These are phyloP conservation scores for Otolemur garnettii DNA, from an alignment of 2,113 vertebrate genomes.

Conservation along the genomic window DNA sequence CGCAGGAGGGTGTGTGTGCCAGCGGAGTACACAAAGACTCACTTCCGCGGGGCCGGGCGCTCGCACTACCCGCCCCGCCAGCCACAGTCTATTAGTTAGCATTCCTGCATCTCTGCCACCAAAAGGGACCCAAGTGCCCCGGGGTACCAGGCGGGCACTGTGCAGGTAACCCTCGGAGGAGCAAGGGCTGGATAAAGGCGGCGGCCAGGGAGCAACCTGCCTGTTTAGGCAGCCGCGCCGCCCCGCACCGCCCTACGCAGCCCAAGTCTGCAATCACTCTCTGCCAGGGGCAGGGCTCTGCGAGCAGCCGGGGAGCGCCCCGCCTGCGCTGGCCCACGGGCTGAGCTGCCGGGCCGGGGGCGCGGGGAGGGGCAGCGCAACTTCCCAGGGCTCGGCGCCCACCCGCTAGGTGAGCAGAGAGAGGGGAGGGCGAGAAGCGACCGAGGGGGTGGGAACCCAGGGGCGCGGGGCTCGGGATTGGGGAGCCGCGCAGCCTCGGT, in stretches of 20 bases:
- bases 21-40: conserved; percentile 47
- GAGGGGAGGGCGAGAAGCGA: accelerated
- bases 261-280: conserved; percentile 48
- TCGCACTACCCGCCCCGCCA: neutral
- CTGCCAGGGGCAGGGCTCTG: neutral
- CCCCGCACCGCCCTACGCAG: conserved; percentile 40
- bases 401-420: neutral
- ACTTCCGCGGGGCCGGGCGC: neutral
- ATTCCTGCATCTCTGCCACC: neutral
- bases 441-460: neutral
- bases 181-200: neutral
- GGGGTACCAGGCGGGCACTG: neutral
- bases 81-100: neutral
- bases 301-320: neutral
- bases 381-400: neutral
- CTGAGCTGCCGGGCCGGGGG: neutral
- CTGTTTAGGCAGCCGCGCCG: conserved; percentile 53
- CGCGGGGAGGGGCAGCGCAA: neutral
- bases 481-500: neutral
- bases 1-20: neutral
- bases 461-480: neutral
- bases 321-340: neutral
- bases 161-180: conserved; percentile 45
- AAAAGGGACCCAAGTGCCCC: neutral
- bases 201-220: neutral